Percentiles rank a stretch among this genome's conserved stretches.
Evolutionary conservation across 2,888 invertebrate genomes (phyloP).

Genomic region (Agriopis aurantiaria): DNA sequence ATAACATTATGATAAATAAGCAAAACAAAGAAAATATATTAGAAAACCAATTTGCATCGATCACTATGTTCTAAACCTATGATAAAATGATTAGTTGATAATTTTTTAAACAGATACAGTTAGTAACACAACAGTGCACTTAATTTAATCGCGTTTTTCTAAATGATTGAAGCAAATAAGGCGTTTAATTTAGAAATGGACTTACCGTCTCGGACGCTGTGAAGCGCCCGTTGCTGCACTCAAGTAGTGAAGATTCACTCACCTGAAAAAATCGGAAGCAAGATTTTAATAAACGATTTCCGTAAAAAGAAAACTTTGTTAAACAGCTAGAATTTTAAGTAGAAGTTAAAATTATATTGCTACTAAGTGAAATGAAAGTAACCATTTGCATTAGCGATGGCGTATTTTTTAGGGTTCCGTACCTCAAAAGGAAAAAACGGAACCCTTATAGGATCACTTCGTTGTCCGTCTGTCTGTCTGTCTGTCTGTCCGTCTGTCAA

Average conservation of each 20-base stretch:
- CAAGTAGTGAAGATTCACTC: conserved; percentile 86
- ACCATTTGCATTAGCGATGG: not conserved
- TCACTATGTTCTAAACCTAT: not conserved
- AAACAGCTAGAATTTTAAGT: not conserved
- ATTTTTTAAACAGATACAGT: too few species aligned
- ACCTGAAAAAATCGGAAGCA: conserved; percentile 69
- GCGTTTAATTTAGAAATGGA: conserved; percentile 61
- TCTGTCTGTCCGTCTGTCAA: too few species aligned
- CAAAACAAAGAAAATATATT: conserved; percentile 5
- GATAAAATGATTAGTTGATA: not conserved
- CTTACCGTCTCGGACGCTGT: conserved; percentile 85
- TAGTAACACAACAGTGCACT: not conserved
- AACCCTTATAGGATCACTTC: too few species aligned
- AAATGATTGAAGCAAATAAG: conserved; percentile 45
- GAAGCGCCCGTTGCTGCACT: conserved; percentile 86
- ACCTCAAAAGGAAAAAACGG: too few species aligned
- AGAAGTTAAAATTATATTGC: not conserved
- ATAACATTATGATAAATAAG: not conserved
- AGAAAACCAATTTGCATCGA: conserved; percentile 21
- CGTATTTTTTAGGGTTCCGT: too few species aligned
- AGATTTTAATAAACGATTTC: conserved; percentile 25
- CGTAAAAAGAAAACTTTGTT: not conserved
- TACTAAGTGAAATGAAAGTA: not conserved
- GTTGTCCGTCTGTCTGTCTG: too few species aligned
- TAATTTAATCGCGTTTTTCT: not conserved